Conservation (phyloP, 2,888 invertebrate species). For the Ferrisia virgata region DNA sequence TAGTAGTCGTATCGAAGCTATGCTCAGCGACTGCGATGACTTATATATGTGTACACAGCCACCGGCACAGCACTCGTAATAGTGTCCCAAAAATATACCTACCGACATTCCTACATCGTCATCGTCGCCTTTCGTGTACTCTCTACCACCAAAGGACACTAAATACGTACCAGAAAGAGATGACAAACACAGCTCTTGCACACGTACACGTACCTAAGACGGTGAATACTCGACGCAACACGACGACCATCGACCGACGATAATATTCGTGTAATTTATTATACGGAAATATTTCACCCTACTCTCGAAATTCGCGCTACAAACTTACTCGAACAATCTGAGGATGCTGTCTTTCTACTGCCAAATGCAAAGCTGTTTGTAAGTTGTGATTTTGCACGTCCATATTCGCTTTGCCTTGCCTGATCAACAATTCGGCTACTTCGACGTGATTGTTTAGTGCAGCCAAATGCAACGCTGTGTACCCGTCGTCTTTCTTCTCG, state of each 20-base stretch:
- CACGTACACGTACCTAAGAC: too few species aligned
- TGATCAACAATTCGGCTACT: conserved; percentile 85
- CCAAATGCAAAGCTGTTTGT: conserved; percentile 88
- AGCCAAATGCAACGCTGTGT: conserved; percentile 92
- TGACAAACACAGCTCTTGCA: background rate
- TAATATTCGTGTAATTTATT: background rate
- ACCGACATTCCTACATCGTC: background rate
- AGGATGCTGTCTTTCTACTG: conserved; percentile 95
- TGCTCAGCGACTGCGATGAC: too few species aligned
- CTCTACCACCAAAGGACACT: too few species aligned
- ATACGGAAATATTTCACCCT: background rate
- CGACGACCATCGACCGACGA: background rate
- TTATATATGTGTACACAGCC: too few species aligned
- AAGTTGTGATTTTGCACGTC: conserved; percentile 94
- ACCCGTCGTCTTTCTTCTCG: conserved; percentile 97
- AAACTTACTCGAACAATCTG: conserved; percentile 81
- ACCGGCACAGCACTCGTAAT: background rate
- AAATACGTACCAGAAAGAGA: background rate
- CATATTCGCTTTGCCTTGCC: conserved; percentile 85
- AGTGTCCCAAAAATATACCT: background rate
- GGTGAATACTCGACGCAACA: too few species aligned
- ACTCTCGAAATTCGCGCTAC: background rate
- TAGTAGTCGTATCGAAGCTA: background rate
- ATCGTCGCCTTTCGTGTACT: background rate
- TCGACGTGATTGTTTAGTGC: conserved; percentile 96